Conservation (phyloP, 2,797 vertebrate genomes). For the Aldrovandia affinis region DNA sequence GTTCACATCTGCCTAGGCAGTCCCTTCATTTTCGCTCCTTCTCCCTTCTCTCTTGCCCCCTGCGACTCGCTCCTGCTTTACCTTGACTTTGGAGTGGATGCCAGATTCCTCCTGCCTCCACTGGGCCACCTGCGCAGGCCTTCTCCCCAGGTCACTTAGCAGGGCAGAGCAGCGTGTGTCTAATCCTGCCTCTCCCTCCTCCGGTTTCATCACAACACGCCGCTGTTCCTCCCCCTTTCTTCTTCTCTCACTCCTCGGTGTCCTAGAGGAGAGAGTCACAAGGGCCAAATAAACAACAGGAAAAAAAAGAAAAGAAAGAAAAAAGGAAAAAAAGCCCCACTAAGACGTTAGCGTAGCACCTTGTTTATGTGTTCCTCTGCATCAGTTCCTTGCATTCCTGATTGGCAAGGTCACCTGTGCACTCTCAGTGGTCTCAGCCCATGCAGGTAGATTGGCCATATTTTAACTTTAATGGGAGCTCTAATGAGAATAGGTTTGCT, state of each 20-base stretch:
- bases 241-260: conserved; percentile 72
- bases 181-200: conserved; percentile 88
- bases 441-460: conserved; percentile 55
- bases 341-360: conserved; percentile 72
- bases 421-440: conserved; percentile 75
- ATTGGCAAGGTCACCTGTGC: conserved; percentile 90
- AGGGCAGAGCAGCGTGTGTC: conserved; percentile 79
- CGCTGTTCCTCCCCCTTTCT: conserved; percentile 79
- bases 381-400: conserved; percentile 75
- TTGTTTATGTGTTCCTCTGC: conserved; percentile 46
- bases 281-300: conserved; percentile 3
- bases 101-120: conserved; percentile 78
- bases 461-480: conserved; percentile 82
- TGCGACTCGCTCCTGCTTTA: conserved; percentile 49
- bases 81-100: conserved; percentile 84
- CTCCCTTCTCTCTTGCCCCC: background rate
- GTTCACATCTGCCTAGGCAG: background rate
- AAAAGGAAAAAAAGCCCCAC: conserved; percentile 67
- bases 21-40: background rate
- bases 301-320: conserved; percentile 26
- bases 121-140: conserved; percentile 79
- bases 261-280: conserved; percentile 66
- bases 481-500: conserved; percentile 92
- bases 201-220: conserved; percentile 63
- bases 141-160: conserved; percentile 89